These are phyloP conservation scores for Siniperca obscura DNA, from an alignment of 2,797 vertebrate species.

Conservation along the genomic window DNA sequence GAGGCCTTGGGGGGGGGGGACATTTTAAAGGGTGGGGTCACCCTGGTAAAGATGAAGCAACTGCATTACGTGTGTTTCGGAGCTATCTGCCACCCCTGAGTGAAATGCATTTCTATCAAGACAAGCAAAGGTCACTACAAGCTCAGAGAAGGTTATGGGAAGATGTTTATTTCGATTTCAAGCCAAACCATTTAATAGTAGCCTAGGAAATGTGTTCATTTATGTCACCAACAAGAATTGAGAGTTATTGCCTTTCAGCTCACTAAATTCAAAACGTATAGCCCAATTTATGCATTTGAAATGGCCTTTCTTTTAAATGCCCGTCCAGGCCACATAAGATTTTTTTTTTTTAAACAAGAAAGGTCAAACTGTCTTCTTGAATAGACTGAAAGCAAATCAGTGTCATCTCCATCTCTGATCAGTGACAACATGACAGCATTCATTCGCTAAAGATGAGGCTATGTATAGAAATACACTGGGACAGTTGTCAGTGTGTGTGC, in stretches of 20 bases:
- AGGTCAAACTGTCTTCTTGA: conserved; percentile 8
- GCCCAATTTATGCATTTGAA: not conserved
- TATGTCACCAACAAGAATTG: not conserved
- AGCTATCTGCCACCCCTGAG: conserved; percentile 70
- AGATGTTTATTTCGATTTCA: not conserved
- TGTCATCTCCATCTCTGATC: conserved; percentile 26
- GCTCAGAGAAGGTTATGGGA: conserved; percentile 14
- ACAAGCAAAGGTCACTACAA: conserved; percentile 56
- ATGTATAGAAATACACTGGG: conserved; percentile 23
- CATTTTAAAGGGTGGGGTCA: conserved; percentile 67
- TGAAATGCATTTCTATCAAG: conserved; percentile 64
- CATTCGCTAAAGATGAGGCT: conserved; percentile 13
- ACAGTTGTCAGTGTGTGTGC: not conserved
- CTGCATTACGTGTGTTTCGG: conserved; percentile 56
- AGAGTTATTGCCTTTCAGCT: conserved; percentile 19
- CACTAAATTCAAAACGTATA: not conserved
- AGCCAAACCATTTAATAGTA: not conserved
- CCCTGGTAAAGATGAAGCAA: conserved; percentile 47
- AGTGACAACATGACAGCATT: conserved; percentile 38
- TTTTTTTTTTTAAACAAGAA: not conserved
- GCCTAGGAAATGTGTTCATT: not conserved
- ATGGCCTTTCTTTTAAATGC: not conserved
- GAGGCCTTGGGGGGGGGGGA: conserved; percentile 1
- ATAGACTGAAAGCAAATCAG: conserved; percentile 15
- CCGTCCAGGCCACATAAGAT: not conserved